A percentile compares a stretch with the other conserved stretches of the same genome.
These are phyloP conservation scores for Maniola hyperantus DNA, from an alignment of 2,888 invertebrate genomes.

Conservation along the genomic window DNA sequence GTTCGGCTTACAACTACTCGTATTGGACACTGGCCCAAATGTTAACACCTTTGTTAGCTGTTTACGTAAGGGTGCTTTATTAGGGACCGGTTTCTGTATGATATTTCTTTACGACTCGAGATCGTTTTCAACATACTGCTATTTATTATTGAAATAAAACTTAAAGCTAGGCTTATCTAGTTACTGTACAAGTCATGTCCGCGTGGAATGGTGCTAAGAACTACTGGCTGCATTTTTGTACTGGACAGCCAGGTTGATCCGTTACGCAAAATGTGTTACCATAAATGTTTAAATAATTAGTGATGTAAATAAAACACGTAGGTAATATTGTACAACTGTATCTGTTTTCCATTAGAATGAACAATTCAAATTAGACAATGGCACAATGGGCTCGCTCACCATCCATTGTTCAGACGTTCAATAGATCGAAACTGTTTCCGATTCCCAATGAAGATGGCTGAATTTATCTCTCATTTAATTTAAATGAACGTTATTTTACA, in stretches of 20 bases:
- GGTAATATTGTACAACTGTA: conserved; percentile 19
- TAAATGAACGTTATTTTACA: background rate
- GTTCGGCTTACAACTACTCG: conserved; percentile 58
- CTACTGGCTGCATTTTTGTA: too few relatives aligned
- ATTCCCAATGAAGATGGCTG: conserved; percentile 29
- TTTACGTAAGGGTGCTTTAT: conserved; percentile 52
- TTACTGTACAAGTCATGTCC: too few relatives aligned
- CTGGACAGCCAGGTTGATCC: too few relatives aligned
- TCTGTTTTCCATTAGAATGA: conserved; percentile 36
- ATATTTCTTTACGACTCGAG: conserved; percentile 37
- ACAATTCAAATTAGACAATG: conserved; percentile 37
- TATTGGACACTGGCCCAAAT: conserved; percentile 55
- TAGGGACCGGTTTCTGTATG: conserved; percentile 52
- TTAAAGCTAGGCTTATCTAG: too few relatives aligned
- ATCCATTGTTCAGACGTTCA: conserved; percentile 30
- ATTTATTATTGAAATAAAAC: too few relatives aligned
- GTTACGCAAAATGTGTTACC: too few relatives aligned
- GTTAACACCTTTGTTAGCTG: conserved; percentile 66
- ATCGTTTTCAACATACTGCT: background rate
- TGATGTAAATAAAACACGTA: conserved; percentile 17
- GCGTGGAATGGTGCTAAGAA: too few relatives aligned
- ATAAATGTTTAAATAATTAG: conserved; percentile 9
- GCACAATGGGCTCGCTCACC: conserved; percentile 28
- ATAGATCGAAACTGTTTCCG: conserved; percentile 27
- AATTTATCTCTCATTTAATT: conserved; percentile 22